A percentile compares a stretch with the other conserved stretches of the same genome.
Evolutionary conservation across 2,797 vertebrate species (phyloP).

Genomic region (Dipus sagitta): DNA sequence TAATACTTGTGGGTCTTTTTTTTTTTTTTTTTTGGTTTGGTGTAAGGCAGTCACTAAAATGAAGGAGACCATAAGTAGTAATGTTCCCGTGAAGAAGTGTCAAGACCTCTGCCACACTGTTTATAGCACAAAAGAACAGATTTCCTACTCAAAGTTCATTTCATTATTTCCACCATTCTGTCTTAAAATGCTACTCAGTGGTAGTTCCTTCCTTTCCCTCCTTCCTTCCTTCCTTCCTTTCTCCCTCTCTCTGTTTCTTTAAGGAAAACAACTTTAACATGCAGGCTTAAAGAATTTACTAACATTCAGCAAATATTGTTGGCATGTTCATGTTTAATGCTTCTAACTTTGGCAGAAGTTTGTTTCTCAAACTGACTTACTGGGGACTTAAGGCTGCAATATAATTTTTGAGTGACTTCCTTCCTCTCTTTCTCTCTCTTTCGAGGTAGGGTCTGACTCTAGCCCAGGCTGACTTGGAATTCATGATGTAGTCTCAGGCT

Average conservation of each 20-base stretch:
- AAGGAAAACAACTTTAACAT: rapidly evolving
- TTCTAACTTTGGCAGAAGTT: background rate
- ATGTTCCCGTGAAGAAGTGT: background rate
- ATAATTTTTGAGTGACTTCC: background rate
- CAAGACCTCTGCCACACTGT: background rate
- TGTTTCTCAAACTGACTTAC: background rate
- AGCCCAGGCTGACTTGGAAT: no score
- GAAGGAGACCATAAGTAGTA: no score
- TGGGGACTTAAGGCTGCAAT: background rate
- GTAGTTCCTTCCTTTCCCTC: background rate
- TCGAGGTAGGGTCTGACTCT: no score
- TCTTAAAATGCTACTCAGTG: background rate
- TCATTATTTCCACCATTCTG: background rate
- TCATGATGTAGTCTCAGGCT: no score
- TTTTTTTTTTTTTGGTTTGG: background rate
- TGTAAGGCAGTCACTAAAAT: background rate
- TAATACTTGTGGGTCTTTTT: background rate
- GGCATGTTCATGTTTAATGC: no score
- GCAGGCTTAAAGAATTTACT: background rate
- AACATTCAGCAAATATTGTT: background rate
- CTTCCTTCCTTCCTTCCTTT: no score
- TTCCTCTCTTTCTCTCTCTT: background rate
- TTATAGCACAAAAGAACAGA: background rate
- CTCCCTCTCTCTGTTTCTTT: no score
- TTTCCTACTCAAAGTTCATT: background rate